These are phyloP conservation scores for Sprattus sprattus DNA, from an alignment of 2,113 vertebrate species.

Conservation along the genomic window DNA sequence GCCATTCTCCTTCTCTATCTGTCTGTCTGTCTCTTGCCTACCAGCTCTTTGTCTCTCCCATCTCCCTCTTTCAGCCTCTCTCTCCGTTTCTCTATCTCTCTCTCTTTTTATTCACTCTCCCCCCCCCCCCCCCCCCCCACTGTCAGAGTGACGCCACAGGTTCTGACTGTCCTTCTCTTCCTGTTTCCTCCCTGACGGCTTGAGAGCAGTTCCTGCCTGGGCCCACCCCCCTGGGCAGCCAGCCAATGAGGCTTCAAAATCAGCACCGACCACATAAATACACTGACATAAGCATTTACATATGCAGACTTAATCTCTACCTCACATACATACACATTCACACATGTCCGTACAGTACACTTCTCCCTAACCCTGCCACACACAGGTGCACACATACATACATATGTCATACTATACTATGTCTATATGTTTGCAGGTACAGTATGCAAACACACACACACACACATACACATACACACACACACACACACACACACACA, in stretches of 20 bases:
- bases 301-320: not conserved
- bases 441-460: not conserved
- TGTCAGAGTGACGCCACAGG: not conserved
- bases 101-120: not conserved
- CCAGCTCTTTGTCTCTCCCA: not conserved
- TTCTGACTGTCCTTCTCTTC: not conserved
- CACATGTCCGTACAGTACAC: not conserved
- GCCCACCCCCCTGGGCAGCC: not conserved
- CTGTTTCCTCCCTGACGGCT: not conserved
- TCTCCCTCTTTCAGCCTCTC: not conserved
- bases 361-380: not conserved
- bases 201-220: not conserved
- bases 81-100: not conserved
- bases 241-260: not conserved
- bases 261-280: not conserved
- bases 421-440: too few species aligned
- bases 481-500: too few species aligned
- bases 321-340: not conserved
- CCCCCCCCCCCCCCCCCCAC: not conserved
- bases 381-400: not conserved
- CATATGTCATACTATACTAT: not conserved
- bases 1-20: not conserved
- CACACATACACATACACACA: not conserved
- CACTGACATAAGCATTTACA: constrained; percentile 24
- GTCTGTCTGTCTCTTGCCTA: not conserved